phyloP scores from a whole-genome alignment of 2,888 invertebrate species.

The Synergus gifuensis region DNA sequence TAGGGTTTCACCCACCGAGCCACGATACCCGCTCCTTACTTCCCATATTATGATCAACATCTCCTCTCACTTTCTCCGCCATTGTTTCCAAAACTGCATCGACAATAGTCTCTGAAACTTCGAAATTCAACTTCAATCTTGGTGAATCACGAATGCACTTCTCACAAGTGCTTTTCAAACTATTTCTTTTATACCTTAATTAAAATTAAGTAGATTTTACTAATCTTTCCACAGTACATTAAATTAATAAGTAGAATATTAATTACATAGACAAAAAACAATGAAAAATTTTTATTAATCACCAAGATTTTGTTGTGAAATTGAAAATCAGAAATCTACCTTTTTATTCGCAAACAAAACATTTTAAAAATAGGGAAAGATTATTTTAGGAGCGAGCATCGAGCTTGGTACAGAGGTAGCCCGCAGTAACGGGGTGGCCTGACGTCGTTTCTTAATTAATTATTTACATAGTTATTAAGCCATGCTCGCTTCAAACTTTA shows the following conservation, averaged over 20 bases:
- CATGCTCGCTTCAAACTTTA: slow-evolving; percentile 61
- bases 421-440: slow-evolving; percentile 77
- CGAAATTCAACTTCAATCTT: slow-evolving; percentile 22
- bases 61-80: slow-evolving; percentile 33
- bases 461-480: slow-evolving; percentile 68
- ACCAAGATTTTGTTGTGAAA: slow-evolving; percentile 7
- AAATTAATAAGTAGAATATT: not conserved
- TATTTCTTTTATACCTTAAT: too few species aligned
- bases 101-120: slow-evolving; percentile 32
- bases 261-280: not conserved
- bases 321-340: not conserved
- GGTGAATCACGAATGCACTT: not conserved
- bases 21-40: slow-evolving; percentile 72
- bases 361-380: slow-evolving; percentile 47
- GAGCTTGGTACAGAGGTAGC: slow-evolving; percentile 75
- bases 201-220: not conserved
- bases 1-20: slow-evolving; percentile 74
- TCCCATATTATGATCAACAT: slow-evolving; percentile 15
- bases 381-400: slow-evolving; percentile 69
- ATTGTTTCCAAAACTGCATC: slow-evolving; percentile 24
- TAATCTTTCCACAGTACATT: not conserved
- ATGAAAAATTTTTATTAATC: not conserved
- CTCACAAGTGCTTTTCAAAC: not conserved
- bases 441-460: slow-evolving; percentile 74
- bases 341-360: slow-evolving; percentile 28